phyloP scores from a whole-genome alignment of 2,888 invertebrate species.

The Polymixis flavicincta region DNA sequence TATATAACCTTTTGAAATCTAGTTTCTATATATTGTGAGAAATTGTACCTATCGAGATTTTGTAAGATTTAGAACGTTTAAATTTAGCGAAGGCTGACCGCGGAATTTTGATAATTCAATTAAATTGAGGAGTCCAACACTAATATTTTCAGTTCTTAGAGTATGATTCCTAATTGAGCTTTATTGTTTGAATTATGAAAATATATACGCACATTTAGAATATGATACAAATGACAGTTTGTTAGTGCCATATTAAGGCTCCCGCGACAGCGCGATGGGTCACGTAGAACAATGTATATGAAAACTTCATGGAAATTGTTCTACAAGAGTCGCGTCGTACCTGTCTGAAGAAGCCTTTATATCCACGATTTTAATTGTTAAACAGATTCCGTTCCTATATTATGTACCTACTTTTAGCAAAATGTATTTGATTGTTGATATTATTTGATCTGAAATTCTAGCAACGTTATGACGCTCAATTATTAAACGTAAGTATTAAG shows the following conservation, averaged over 20 bases:
- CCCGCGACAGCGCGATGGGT: too few relatives aligned
- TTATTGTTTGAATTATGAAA: slow-evolving; percentile 30
- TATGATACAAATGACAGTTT: slow-evolving; percentile 11
- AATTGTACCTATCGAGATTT: slow-evolving; percentile 72
- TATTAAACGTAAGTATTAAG: slow-evolving; percentile 78
- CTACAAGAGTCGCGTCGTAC: too few relatives aligned
- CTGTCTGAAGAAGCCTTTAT: too few relatives aligned
- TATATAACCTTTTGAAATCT: slow-evolving; percentile 64
- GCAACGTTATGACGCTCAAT: slow-evolving; percentile 84
- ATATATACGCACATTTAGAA: slow-evolving; percentile 11
- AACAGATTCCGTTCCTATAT: slow-evolving; percentile 54
- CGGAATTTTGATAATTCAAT: slow-evolving; percentile 44
- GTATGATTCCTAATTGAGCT: slow-evolving; percentile 23
- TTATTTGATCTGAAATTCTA: slow-evolving; percentile 71
- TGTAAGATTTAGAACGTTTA: slow-evolving; percentile 68
- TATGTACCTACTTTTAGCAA: slow-evolving; percentile 50
- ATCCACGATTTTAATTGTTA: slow-evolving; percentile 37
- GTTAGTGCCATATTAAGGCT: neutral
- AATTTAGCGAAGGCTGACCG: slow-evolving; percentile 56
- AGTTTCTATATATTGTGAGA: slow-evolving; percentile 65
- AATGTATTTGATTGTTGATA: slow-evolving; percentile 67
- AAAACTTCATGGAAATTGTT: too few relatives aligned
- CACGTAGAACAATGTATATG: too few relatives aligned
- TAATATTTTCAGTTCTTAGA: slow-evolving; percentile 17
- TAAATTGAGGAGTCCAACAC: slow-evolving; percentile 42